These are phyloP conservation scores for Hypolimnas misippus DNA, from an alignment of 2,888 invertebrate genomes.

Conservation along the genomic window DNA sequence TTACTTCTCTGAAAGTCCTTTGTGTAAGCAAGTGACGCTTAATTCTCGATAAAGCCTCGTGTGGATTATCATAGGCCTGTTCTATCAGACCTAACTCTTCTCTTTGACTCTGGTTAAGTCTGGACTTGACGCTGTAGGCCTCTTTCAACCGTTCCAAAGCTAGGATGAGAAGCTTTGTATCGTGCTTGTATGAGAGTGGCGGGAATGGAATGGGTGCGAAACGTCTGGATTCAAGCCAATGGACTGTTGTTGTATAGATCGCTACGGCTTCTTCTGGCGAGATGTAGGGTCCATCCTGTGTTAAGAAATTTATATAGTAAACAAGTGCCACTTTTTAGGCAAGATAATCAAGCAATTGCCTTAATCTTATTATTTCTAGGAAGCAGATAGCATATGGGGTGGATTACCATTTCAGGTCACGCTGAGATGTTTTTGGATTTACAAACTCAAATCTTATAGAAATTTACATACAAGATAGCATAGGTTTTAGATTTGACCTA, in stretches of 20 bases:
- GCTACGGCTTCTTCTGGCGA: conserved; percentile 99
- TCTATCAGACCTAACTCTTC: conserved; percentile 99
- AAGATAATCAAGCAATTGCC: too few relatives aligned
- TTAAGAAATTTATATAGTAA: background rate
- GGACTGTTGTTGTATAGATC: conserved; percentile 99
- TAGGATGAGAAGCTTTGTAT: conserved; percentile 98
- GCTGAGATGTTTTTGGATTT: too few relatives aligned
- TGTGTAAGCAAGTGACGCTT: conserved; percentile 99
- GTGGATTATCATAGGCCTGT: conserved; percentile 99
- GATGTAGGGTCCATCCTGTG: conserved; percentile 98
- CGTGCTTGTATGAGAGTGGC: conserved; percentile 99
- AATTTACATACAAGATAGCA: too few relatives aligned
- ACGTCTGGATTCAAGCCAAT: conserved; percentile 99
- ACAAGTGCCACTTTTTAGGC: too few relatives aligned
- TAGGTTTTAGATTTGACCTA: too few relatives aligned
- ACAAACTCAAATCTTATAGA: too few relatives aligned
- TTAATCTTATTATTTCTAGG: too few relatives aligned
- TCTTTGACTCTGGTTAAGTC: conserved; percentile 98
- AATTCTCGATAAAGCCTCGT: conserved; percentile 99
- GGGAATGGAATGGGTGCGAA: conserved; percentile 99
- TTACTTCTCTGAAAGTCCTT: conserved; percentile 98
- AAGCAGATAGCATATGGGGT: too few relatives aligned
- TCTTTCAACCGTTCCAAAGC: conserved; percentile 98
- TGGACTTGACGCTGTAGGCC: conserved; percentile 98
- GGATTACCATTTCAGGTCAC: too few relatives aligned